Percentiles rank a stretch among this genome's conserved stretches.
phyloP scores from a whole-genome alignment of 2,797 vertebrate species.

The Anabas testudineus region DNA sequence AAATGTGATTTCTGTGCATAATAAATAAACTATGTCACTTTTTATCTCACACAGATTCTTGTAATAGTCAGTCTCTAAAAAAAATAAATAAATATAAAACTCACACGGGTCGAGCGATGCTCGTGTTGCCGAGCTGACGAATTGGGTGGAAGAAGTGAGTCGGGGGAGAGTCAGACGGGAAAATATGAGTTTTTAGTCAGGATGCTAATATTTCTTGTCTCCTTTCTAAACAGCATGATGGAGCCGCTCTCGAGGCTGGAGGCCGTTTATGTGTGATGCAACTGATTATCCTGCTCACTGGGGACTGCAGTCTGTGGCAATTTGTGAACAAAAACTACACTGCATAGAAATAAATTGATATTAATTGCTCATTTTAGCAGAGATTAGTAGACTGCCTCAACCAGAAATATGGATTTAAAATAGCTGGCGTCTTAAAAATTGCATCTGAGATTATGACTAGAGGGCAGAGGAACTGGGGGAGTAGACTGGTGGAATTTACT shows the following conservation, averaged over 20 bases:
- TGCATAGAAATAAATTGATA: slow-evolving; percentile 59
- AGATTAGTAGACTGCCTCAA: slow-evolving; percentile 46
- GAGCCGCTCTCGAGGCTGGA: slow-evolving; percentile 67
- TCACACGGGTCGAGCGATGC: slow-evolving; percentile 15
- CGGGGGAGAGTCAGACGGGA: slow-evolving; percentile 14
- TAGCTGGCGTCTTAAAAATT: slow-evolving; percentile 33
- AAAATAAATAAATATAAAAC: too few species aligned
- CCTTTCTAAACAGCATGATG: slow-evolving; percentile 53
- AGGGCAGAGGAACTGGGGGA: background rate
- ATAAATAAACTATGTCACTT: slow-evolving; percentile 33
- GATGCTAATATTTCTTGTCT: slow-evolving; percentile 63
- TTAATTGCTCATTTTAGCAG: slow-evolving; percentile 71
- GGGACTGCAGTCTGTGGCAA: slow-evolving; percentile 53
- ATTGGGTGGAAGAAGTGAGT: slow-evolving; percentile 20
- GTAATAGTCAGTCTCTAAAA: slow-evolving; percentile 38
- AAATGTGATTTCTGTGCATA: slow-evolving; percentile 28
- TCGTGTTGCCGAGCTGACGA: slow-evolving; percentile 33
- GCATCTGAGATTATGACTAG: slow-evolving; percentile 24
- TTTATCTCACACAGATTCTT: slow-evolving; percentile 40
- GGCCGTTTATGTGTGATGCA: slow-evolving; percentile 67
- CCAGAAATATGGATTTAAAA: slow-evolving; percentile 37
- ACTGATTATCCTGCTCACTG: slow-evolving; percentile 68
- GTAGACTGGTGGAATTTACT: slow-evolving; percentile 73
- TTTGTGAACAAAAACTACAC: slow-evolving; percentile 44
- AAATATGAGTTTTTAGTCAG: slow-evolving; percentile 52